Conservation (phyloP, 2,888 invertebrate genomes). For the Pyrgus malvae region DNA sequence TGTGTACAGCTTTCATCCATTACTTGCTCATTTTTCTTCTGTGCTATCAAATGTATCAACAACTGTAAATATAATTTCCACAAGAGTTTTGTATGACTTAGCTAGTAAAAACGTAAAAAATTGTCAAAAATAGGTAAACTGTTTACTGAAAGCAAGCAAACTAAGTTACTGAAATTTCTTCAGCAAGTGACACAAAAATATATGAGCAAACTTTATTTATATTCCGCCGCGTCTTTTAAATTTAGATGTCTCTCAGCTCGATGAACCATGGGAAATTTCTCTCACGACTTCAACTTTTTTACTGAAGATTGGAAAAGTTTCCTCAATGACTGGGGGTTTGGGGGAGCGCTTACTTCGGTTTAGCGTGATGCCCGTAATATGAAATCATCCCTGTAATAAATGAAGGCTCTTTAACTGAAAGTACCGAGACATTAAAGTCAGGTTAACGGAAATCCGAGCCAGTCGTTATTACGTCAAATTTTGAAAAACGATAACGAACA, state of each 20-base stretch:
- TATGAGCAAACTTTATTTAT: slow-evolving; percentile 24
- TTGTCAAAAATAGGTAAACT: slow-evolving; percentile 2
- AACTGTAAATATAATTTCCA: slow-evolving; percentile 13
- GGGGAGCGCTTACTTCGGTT: slow-evolving; percentile 40
- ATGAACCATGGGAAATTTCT: slow-evolving; percentile 20
- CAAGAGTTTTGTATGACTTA: background rate
- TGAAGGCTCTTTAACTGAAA: slow-evolving; percentile 5
- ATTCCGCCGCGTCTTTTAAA: slow-evolving; percentile 26
- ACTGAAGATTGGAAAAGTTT: slow-evolving; percentile 55
- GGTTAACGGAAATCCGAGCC: slow-evolving; percentile 3
- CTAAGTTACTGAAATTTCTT: slow-evolving; percentile 16
- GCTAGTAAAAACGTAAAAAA: background rate
- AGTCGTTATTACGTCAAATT: slow-evolving; percentile 3
- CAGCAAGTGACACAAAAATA: slow-evolving; percentile 22
- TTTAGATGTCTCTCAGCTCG: slow-evolving; percentile 24
- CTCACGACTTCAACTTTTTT: slow-evolving; percentile 30
- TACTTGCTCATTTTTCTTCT: slow-evolving; percentile 33
- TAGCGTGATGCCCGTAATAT: slow-evolving; percentile 39
- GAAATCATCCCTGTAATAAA: slow-evolving; percentile 30
- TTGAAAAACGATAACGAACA: slow-evolving; percentile 1
- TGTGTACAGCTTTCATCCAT: slow-evolving; percentile 35
- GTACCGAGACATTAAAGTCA: slow-evolving; percentile 4
- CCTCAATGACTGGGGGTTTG: slow-evolving; percentile 38
- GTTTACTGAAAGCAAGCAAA: slow-evolving; percentile 1
- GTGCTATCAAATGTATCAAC: slow-evolving; percentile 28